These are phyloP conservation scores for Elaphurus davidianus DNA, from an alignment of 2,113 vertebrate genomes.

Conservation along the genomic window DNA sequence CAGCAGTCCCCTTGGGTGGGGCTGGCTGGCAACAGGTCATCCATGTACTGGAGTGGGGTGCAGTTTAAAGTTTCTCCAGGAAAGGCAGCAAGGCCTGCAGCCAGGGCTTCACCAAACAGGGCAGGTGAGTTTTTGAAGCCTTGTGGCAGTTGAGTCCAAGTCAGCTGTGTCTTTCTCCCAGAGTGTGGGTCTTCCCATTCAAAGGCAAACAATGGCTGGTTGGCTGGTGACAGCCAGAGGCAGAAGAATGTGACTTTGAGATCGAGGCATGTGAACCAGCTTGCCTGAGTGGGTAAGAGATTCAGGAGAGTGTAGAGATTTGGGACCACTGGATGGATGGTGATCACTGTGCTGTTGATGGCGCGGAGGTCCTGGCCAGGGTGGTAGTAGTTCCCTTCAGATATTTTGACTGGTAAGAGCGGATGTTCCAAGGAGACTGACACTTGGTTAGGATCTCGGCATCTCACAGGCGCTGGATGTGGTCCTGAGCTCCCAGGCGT, in stretches of 20 bases:
- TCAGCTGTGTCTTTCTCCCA: neutral
- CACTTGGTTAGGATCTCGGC: neutral
- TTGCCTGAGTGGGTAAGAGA: neutral
- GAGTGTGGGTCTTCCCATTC: neutral
- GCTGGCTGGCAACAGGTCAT: neutral
- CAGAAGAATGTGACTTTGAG: neutral
- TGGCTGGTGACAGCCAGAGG: neutral
- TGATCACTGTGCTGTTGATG: neutral
- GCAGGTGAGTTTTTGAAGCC: neutral
- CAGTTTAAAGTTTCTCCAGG: neutral
- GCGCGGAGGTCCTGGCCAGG: fast-evolving
- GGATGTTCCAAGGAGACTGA: neutral
- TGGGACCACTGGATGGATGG: neutral
- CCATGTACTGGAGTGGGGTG: neutral
- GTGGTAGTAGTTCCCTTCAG: neutral
- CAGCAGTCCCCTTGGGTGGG: neutral
- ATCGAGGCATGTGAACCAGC: neutral
- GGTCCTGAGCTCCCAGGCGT: fast-evolving
- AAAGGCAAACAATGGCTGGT: neutral
- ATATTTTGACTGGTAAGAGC: neutral
- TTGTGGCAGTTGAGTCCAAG: neutral
- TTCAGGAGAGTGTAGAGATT: neutral
- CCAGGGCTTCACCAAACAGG: neutral
- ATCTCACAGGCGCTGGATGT: neutral
- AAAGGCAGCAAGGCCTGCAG: neutral